Base-by-base conservation (phyloP, 1,140 invertebrate genomes). In the Andrena cerasifolii region DNA sequence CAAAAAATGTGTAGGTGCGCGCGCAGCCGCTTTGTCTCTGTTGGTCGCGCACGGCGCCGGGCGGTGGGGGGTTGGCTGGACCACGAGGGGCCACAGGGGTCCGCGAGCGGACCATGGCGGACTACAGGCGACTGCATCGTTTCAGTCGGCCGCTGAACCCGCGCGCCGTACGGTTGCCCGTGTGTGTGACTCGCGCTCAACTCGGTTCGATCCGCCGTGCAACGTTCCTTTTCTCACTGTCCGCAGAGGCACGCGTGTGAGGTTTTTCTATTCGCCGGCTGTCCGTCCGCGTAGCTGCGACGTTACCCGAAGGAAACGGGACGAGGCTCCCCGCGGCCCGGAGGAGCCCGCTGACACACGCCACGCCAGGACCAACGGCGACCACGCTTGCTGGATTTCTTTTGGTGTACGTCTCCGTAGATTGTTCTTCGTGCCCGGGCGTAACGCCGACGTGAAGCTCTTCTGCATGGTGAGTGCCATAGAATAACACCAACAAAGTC, bases 131-230 rank as follows among this genome's bases (percentile, higher is more conserved):
- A 90, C 87, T 91, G 90, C 90, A 92, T 92, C 90, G 90, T 92
- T 89, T 92, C 91, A 92, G 91, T 92, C 91, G 91, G 91, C 91
- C 91, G 91, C 90, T 92, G 91, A 92, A 92, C 91, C 89, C 91
- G 91, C 90, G 90, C 86, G 91, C 87, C 78, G 88, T 86, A 86
- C 86, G 84, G 88, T 91, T 80, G 79, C 31, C 76, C 70, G 71
- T 78, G 76, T 77, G 86, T 56, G 26, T 51, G 45, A 56, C 56
- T 78, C 59, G 68, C 54, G 36, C 36, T 40, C 36, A 3, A 10
- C 77, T 70, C 51, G 33, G 56, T 63, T 58, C 67, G 65, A 67
- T 63, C 72, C 65, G 80, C 80, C 61, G 53, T 28, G 47, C 54
- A 61, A 21, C 65, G 31, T 75, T 65, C 53, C 53, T 83, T 63